Evolutionary conservation across 1,140 invertebrate species (phyloP).

Genomic region (Yoshiicerus persimilis): DNA sequence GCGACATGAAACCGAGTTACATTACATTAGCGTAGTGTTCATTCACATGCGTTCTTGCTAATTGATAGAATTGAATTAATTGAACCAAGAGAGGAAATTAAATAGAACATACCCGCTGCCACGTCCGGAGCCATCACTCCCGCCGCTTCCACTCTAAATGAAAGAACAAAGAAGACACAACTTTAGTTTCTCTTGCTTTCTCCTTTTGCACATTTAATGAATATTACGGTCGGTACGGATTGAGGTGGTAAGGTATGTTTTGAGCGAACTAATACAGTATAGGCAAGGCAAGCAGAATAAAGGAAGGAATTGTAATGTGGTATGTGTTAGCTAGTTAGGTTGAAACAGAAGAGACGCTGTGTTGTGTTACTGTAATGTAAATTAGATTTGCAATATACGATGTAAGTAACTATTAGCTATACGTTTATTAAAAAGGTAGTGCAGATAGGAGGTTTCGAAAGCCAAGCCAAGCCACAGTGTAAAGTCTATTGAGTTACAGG

Average conservation of each 20-base stretch:
- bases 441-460: background rate
- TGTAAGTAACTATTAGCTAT: background rate
- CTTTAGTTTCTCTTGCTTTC: background rate
- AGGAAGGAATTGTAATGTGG: background rate
- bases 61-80: constrained; percentile 28
- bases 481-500: background rate
- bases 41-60: constrained; percentile 1
- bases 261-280: background rate
- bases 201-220: background rate
- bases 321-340: background rate
- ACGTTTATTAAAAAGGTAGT: background rate
- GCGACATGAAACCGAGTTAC: background rate
- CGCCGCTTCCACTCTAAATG: constrained; percentile 69
- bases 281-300: background rate
- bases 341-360: background rate
- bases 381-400: background rate
- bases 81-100: constrained; percentile 11
- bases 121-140: constrained; percentile 70
- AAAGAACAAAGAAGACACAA: constrained; percentile 3
- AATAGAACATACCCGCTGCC: constrained; percentile 69
- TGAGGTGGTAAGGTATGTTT: background rate
- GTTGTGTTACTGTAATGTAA: background rate
- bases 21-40: background rate
- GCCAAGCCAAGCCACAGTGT: background rate
- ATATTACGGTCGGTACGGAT: background rate